A percentile compares a stretch with the other conserved stretches of the same genome.
Conservation (phyloP, 2,888 invertebrate genomes). For the Argynnis bischoffii region DNA sequence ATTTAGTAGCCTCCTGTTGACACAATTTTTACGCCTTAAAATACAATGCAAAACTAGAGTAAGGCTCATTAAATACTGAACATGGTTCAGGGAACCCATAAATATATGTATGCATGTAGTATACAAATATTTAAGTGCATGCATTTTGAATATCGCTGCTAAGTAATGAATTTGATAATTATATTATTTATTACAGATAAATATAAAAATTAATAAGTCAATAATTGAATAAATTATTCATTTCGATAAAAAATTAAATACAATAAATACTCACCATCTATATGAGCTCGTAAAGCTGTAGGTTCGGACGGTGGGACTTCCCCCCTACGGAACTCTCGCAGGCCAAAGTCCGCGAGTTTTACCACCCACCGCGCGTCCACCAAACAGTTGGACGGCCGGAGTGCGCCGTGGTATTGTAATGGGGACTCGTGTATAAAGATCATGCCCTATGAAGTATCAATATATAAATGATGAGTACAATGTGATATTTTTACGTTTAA, state of each 20-base stretch:
- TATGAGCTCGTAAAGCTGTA: conserved; percentile 83
- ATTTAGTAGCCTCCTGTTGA: no score
- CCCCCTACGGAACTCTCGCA: conserved; percentile 92
- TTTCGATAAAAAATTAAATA: background rate
- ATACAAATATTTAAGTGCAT: no score
- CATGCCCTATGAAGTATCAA: conserved; percentile 86
- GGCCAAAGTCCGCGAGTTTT: conserved; percentile 95
- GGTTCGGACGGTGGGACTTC: conserved; percentile 86
- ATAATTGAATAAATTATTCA: no score
- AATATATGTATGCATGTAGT: no score
- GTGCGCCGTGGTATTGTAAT: conserved; percentile 92
- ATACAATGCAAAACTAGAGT: no score
- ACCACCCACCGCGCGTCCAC: conserved; percentile 98
- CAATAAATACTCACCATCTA: conserved; percentile 83
- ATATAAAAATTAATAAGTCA: no score
- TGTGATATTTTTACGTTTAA: no score
- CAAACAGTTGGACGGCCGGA: conserved; percentile 95
- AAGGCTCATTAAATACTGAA: background rate
- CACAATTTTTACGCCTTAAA: no score
- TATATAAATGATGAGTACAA: conserved; percentile 4
- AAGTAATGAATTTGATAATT: no score
- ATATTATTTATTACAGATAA: no score
- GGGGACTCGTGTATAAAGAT: conserved; percentile 95
- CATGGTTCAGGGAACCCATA: no score
- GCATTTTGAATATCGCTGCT: no score